phyloP scores from a whole-genome alignment of 2,113 vertebrate genomes.

The Psephotus haematonotus region DNA sequence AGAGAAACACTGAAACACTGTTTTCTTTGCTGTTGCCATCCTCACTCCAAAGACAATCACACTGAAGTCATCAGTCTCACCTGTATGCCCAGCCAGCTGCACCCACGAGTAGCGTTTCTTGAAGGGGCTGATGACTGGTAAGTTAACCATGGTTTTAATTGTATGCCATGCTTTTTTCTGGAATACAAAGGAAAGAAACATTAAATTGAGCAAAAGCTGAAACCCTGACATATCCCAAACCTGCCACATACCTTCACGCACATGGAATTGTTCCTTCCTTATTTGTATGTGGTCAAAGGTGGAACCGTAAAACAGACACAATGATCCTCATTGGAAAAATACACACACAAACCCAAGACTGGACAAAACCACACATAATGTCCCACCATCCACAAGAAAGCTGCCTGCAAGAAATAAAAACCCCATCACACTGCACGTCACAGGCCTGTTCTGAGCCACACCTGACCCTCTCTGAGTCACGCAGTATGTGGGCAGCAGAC shows the following conservation, averaged over 20 bases:
- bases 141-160: constrained; percentile 91
- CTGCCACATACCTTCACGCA: not conserved
- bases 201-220: not conserved
- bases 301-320: not conserved
- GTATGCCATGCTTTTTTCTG: constrained; percentile 91
- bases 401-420: not conserved
- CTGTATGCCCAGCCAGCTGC: constrained; percentile 95
- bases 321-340: not conserved
- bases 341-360: not conserved
- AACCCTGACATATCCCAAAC: not conserved
- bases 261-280: not conserved
- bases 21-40: not conserved
- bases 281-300: not conserved
- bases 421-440: not conserved
- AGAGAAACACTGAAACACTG: not conserved
- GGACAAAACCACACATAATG: not conserved
- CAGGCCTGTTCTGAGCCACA: not conserved
- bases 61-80: constrained; percentile 58
- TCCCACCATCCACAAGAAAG: not conserved
- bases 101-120: constrained; percentile 92
- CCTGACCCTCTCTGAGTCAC: constrained; percentile 11
- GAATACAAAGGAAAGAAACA: constrained; percentile 42
- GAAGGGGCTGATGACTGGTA: constrained; percentile 88
- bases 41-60: not conserved
- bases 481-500: not conserved